Base-by-base conservation (phyloP, 2,797 vertebrate genomes). In the Leptatherina wallacei region DNA sequence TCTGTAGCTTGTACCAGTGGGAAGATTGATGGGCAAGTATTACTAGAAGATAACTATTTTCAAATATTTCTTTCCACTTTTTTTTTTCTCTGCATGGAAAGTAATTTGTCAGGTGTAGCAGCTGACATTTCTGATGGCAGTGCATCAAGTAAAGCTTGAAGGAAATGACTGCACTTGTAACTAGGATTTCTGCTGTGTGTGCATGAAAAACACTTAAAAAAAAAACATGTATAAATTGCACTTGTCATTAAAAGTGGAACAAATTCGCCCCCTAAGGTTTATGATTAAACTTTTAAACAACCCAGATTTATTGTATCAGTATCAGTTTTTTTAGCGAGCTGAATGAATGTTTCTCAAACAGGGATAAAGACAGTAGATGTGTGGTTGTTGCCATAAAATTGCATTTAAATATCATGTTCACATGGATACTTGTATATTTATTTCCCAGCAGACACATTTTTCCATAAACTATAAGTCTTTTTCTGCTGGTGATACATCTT, bases 21-120 rank as follows among this genome's bases (percentile, higher is more conserved):
- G 32, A 27, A 86, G 84, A 85, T 22, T 76, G 77, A 89, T 81
- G 70, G 73, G 56, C 69, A 69, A 71, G 61, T 71, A 61, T 72
- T 72, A 73, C 61, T 10, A 9, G 18, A 63, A 56, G 35, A 70
- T 29, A 80, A 81, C 71, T 65, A 66, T 84, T 84, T 80, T 72
- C 40, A 74, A 66, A 57, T 61, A 72, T 66, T 55, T 49, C 73
- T 78, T 32, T 72, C n/a, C 18, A 14, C 24, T 35, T 69, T 62
- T 63, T 72, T 62, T 67, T 63, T 42, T 42, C 11, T 65, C 59
- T 36, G 52, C n/a, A 30, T 42, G 20, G 9, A 40, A 47, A 67
- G 35, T 57, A 73, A 84, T 88, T 84, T 80, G 69, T 85, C 85
- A 75, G 51, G 27, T 51, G 6, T 51, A 71, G 75, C 47, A 60